Conservation (phyloP, 2,113 vertebrate species). For the Gavialis gangeticus region DNA sequence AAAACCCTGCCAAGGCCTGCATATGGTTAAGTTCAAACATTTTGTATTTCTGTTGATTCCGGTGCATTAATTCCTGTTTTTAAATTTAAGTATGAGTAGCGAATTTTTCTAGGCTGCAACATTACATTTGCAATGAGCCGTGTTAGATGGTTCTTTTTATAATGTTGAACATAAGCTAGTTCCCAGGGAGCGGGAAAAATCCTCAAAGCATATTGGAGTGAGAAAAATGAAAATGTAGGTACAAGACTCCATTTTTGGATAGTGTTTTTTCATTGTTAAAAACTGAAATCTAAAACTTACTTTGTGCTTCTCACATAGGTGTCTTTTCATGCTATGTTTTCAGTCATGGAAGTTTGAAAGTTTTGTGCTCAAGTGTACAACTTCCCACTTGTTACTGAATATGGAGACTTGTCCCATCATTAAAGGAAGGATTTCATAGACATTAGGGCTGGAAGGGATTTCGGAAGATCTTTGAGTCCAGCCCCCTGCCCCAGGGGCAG, state of each 20-base stretch:
- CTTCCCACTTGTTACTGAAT: not conserved
- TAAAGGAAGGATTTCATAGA: too few species aligned
- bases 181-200: not conserved
- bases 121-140: not conserved
- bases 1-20: not conserved
- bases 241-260: too few species aligned
- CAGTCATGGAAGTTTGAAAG: not conserved
- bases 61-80: not conserved
- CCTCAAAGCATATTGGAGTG: not conserved
- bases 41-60: not conserved
- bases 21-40: constrained; percentile 1
- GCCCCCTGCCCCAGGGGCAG: too few species aligned
- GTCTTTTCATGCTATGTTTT: not conserved
- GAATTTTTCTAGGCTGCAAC: not conserved
- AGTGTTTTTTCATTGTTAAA: too few species aligned
- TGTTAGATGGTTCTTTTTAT: not conserved
- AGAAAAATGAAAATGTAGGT: not conserved
- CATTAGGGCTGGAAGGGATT: too few species aligned
- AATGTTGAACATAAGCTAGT: not conserved
- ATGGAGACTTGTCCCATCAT: too few species aligned
- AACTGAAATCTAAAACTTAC: not conserved
- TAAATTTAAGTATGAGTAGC: not conserved
- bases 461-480: too few species aligned
- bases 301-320: rapidly evolving
- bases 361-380: not conserved